These are phyloP conservation scores for Vimba vimba DNA, from an alignment of 2,113 vertebrate genomes.

Conservation along the genomic window DNA sequence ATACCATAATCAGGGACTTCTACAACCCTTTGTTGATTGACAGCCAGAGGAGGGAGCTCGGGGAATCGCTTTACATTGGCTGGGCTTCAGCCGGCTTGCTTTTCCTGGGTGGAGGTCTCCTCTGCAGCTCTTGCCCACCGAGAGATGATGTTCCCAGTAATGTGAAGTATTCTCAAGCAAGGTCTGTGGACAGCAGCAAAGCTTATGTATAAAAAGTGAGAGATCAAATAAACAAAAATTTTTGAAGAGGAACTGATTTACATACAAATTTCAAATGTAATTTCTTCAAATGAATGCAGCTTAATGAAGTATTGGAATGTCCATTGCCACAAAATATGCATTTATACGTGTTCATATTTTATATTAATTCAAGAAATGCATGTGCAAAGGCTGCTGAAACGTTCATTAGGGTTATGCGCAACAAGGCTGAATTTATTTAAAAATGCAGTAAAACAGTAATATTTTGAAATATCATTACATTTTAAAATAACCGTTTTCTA, in stretches of 20 bases:
- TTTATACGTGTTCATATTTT: background rate
- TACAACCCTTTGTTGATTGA: constrained; percentile 80
- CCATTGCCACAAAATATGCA: background rate
- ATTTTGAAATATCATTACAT: background rate
- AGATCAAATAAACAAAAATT: background rate
- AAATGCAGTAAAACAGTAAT: background rate
- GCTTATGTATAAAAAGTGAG: constrained; percentile 64
- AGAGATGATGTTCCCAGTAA: constrained; percentile 59
- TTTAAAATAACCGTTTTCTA: background rate
- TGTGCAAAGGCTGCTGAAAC: background rate
- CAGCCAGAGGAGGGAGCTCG: constrained; percentile 83
- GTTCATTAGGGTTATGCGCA: background rate
- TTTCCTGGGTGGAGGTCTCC: constrained; percentile 77
- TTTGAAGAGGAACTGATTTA: background rate
- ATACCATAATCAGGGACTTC: constrained; percentile 82
- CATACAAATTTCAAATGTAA: background rate
- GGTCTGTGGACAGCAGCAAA: constrained; percentile 53
- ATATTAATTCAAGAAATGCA: background rate
- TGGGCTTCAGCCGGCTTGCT: constrained; percentile 78
- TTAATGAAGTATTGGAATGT: background rate
- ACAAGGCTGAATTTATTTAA: background rate
- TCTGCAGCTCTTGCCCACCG: constrained; percentile 78
- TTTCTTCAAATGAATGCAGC: background rate
- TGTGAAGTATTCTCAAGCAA: constrained; percentile 69
- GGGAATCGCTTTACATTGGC: constrained; percentile 83